Conservation (phyloP, 2,113 vertebrate genomes). For the Pangasianodon hypophthalmus region DNA sequence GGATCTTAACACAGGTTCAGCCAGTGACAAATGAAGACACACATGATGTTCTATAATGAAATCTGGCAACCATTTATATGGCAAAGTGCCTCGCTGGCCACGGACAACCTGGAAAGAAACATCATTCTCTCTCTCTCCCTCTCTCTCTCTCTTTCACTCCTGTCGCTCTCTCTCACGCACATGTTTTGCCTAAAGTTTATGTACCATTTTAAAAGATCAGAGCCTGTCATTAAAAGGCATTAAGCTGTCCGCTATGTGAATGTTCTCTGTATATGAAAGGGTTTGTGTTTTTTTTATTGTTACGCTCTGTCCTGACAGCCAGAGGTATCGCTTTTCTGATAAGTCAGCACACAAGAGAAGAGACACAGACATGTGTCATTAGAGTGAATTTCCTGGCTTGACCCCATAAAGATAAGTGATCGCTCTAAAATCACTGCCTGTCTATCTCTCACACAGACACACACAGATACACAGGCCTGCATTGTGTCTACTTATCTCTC, state of each 20-base stretch:
- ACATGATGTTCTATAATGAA: constrained; percentile 57
- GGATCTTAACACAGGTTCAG: neutral
- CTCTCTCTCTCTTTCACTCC: neutral
- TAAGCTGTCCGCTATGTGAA: constrained; percentile 62
- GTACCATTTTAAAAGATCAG: constrained; percentile 19
- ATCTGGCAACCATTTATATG: constrained; percentile 67
- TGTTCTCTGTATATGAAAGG: constrained; percentile 25
- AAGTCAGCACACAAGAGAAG: constrained; percentile 51
- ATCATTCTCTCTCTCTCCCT: neutral
- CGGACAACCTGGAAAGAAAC: constrained; percentile 58
- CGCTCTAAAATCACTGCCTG: constrained; percentile 66
- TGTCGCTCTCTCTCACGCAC: neutral
- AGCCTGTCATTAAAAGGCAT: constrained; percentile 57
- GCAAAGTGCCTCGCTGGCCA: constrained; percentile 67
- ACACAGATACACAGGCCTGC: constrained; percentile 62
- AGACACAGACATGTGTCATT: constrained; percentile 65
- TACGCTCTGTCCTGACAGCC: constrained; percentile 31
- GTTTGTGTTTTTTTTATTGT: constrained; percentile 45
- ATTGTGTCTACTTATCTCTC: constrained; percentile 72
- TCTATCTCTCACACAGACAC: constrained; percentile 35
- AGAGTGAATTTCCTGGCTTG: constrained; percentile 67
- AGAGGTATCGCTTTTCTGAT: constrained; percentile 47
- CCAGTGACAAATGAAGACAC: constrained; percentile 51
- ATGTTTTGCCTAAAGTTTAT: neutral
- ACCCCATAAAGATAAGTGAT: constrained; percentile 68